These are phyloP conservation scores for Craniophora ligustri DNA, from an alignment of 2,888 invertebrate genomes.

Conservation along the genomic window DNA sequence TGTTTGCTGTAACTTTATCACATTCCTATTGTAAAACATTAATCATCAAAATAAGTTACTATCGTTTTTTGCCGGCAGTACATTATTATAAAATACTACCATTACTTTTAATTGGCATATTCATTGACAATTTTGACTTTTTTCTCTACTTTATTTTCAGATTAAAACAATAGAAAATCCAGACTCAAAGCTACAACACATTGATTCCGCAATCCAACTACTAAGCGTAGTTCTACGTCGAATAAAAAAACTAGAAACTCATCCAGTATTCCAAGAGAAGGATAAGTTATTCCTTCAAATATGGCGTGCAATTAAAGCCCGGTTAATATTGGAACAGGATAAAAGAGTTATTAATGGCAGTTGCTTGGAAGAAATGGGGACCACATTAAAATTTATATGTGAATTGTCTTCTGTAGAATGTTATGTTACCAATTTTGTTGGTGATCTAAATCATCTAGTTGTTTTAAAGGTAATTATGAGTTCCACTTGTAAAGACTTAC, in stretches of 20 bases:
- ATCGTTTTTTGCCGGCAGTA: too few relatives aligned
- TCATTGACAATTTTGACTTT: too few relatives aligned
- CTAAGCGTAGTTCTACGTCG: conserved; percentile 73
- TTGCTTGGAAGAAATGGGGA: conserved; percentile 70
- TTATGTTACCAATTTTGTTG: conserved; percentile 67
- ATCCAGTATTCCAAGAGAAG: conserved; percentile 72
- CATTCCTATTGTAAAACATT: too few relatives aligned
- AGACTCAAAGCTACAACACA: conserved; percentile 69
- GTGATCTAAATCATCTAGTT: conserved; percentile 68
- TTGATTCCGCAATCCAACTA: conserved; percentile 75
- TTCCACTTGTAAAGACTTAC: too few relatives aligned
- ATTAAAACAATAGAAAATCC: conserved; percentile 69
- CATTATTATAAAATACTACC: too few relatives aligned
- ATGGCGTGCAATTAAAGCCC: conserved; percentile 71
- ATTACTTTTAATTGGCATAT: too few relatives aligned
- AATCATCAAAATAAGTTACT: too few relatives aligned
- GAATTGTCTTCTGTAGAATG: conserved; percentile 74
- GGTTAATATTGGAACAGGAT: conserved; percentile 60
- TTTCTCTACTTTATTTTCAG: conserved; percentile 61
- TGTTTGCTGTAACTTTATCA: too few relatives aligned
- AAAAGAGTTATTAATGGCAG: conserved; percentile 50
- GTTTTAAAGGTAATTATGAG: conserved; percentile 69
- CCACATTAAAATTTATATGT: conserved; percentile 73
- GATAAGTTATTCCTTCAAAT: conserved; percentile 73
- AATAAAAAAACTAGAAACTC: conserved; percentile 77